A percentile compares a stretch with the other conserved stretches of the same genome.
phyloP scores from a whole-genome alignment of 2,113 vertebrate species.

The Ammodytes dubius region DNA sequence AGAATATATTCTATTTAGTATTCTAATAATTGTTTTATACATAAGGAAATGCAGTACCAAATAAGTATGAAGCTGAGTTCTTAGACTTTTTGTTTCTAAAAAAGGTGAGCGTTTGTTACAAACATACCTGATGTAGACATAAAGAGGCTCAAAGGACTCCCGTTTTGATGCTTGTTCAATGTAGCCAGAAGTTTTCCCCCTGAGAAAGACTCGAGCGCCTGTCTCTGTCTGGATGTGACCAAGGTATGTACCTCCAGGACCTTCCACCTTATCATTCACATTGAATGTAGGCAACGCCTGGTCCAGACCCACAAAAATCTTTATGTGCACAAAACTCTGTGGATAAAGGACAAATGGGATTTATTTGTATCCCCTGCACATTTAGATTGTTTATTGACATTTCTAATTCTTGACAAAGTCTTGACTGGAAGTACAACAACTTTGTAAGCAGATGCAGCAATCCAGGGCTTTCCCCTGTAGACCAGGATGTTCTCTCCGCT shows the following conservation, averaged over 20 bases:
- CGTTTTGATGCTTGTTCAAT: slow-evolving; percentile 96
- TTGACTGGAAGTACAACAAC: neutral
- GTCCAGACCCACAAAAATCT: slow-evolving; percentile 97
- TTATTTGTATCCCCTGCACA: neutral
- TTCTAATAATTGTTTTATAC: too few species aligned
- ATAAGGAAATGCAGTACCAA: too few species aligned
- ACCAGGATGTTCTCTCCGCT: slow-evolving; percentile 80
- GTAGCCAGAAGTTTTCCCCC: slow-evolving; percentile 95
- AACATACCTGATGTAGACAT: slow-evolving; percentile 96
- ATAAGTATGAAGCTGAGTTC: too few species aligned
- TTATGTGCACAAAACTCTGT: slow-evolving; percentile 98
- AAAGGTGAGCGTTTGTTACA: neutral
- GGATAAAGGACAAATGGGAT: slow-evolving; percentile 30
- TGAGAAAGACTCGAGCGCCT: slow-evolving; percentile 94
- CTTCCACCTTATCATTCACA: slow-evolving; percentile 97
- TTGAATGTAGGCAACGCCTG: slow-evolving; percentile 90
- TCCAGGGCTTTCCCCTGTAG: slow-evolving; percentile 58
- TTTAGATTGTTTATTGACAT: neutral
- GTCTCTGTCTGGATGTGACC: slow-evolving; percentile 98
- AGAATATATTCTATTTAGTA: too few species aligned
- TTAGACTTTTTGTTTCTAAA: too few species aligned
- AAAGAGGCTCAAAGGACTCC: slow-evolving; percentile 98
- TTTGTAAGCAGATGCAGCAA: slow-evolving; percentile 83
- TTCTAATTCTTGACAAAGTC: neutral
- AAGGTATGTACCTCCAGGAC: slow-evolving; percentile 93